Base-by-base conservation (phyloP, 2,888 invertebrate species). In the Eulithis prunata region DNA sequence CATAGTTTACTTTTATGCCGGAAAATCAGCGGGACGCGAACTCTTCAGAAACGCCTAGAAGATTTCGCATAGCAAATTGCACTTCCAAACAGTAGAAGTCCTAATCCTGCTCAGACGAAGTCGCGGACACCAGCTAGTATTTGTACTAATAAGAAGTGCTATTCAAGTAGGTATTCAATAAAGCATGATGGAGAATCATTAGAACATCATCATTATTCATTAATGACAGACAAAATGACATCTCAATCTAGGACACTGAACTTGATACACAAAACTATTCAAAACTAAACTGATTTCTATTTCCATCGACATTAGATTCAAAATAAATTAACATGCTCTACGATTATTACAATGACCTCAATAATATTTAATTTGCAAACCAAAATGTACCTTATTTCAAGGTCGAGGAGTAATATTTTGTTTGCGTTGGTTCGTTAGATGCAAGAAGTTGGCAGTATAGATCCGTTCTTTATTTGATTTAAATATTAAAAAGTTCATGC, bases 301-400 rank as follows among this genome's bases (percentile, higher is more conserved):
- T 10, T 14, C 38, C 51, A 46, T 3, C 4, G 14, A 0, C 0
- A 6, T 64, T 59, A 36, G 55, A 57, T 47, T 45, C 36, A 65
- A 49, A 62, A 43, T 65, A 32, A 47, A 54, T 57, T 7, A 43
- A 13, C 14, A 53, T 21, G 46, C 41, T 58, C 7, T 47, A 32
- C 32, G 57, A 57, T 49, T 38, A 49, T 49, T 53, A n/a, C 58
- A 32, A 21, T 62, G 58, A 59, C 69, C 71, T 59, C 58, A 55
- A 64, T 63, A 58, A 61, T 56, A 10, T 12, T 60, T 46, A 49
- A 36, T 56, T 45, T 32, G 21, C 28, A 12, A 2, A 52, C 52
- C 28, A 71, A 61, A 69, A 56, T 57, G 21, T 32, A 53, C 57
- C 49, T 57, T 61, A 61, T 11, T 13, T 21, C 51, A 36, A 52